These are phyloP conservation scores for Beroe forskalii DNA, from an alignment of 37 sponge, comb jelly and placozoan species.

Conservation along the genomic window DNA sequence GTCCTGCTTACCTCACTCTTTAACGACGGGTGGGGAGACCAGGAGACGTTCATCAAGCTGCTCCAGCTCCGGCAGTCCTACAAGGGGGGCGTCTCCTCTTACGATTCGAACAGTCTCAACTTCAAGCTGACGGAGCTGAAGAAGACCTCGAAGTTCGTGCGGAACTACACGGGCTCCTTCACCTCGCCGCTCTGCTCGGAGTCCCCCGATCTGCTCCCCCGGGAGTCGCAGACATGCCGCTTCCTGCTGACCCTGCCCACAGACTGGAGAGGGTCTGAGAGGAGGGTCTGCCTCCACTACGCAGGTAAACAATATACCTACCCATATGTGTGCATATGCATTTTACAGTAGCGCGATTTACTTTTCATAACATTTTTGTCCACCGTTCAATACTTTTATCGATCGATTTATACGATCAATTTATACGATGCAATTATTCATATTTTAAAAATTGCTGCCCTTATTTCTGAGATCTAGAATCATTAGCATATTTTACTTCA, in stretches of 20 bases:
- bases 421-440: too few species aligned
- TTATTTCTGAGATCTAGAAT: too few species aligned
- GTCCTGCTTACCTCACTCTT: slow-evolving; percentile 16
- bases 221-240: slow-evolving; percentile 12
- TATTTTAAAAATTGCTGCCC: too few species aligned
- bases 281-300: slow-evolving; percentile 35
- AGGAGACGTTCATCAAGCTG: slow-evolving; percentile 56
- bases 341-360: too few species aligned
- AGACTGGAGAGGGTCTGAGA: background rate
- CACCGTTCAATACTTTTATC: too few species aligned
- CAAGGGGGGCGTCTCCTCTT: background rate
- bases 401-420: too few species aligned
- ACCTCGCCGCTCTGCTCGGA: background rate
- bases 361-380: too few species aligned
- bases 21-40: slow-evolving; percentile 48
- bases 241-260: slow-evolving; percentile 15
- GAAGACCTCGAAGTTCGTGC: background rate
- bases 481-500: too few species aligned
- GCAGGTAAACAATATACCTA: too few species aligned
- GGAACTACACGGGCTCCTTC: slow-evolving; percentile 7
- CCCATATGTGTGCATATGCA: too few species aligned
- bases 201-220: background rate
- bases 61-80: slow-evolving; percentile 8
- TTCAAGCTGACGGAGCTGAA: slow-evolving; percentile 13
- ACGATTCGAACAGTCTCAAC: background rate